Base-by-base conservation (phyloP, 1,140 invertebrate species). In the Trichonephila inaurata region DNA sequence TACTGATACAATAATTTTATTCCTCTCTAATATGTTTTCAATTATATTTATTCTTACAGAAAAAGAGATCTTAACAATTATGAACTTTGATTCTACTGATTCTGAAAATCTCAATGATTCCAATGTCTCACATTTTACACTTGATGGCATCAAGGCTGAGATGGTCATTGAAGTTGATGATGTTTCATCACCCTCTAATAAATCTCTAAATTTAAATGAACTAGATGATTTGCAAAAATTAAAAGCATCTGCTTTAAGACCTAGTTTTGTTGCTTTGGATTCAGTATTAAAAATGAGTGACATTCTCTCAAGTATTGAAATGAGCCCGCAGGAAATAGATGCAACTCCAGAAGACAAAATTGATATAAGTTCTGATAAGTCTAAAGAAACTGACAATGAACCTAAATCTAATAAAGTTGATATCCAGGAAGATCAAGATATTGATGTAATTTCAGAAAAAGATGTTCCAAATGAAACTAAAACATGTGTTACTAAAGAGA, bases 61-160 rank as follows among this genome's bases (percentile, higher is more conserved):
- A 3, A n/a, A 61, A 28, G 19, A 69, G 21, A 14, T 62, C 19
- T n/a, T 62, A 61, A 19, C 1, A 69, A 61, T 66, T 66, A 88
- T 88, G 86, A 85, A 61, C 14, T 44, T 14, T 33, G 24, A 88
- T 33, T n/a, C 51, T 77, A 18, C 72, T 18, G n/a, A 4, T 2
- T 69, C 28, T 62, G 24, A 88, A 33, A n/a, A 18, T 40, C 72
- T 40, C 18, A 40, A 77, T 77, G 19, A n/a, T 85, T 88, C 83
- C 4, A 40, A 81, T 62, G 28, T 62, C 16, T 81, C 92, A 40
- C 44, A 60, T 19, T 89, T 89, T 81, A 28, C 28, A 58, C 51
- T 93, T 62, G 92, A 93, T 93, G 92, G 83, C 14, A 61, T 88
- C 88, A 85, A 64, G 44, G 92, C 86, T 64, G 92, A 93, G 40